Percentiles rank a stretch among this genome's conserved stretches.
Evolutionary conservation across 2,113 vertebrate species (phyloP).

Genomic region (Dryoscopus gambensis): DNA sequence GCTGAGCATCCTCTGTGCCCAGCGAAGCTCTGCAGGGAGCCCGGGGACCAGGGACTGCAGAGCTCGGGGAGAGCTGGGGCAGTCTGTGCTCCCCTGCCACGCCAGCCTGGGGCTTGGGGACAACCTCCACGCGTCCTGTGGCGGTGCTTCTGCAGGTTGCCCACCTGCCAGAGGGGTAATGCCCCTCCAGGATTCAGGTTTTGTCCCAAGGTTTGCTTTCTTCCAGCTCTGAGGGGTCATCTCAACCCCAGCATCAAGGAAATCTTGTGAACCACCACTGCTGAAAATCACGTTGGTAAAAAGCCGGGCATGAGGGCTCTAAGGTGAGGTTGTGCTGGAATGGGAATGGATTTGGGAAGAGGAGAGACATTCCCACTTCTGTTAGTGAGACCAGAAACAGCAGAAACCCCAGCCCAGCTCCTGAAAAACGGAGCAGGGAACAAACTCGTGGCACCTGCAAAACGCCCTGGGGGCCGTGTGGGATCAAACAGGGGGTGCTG

Average conservation of each 20-base stretch:
- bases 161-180: not conserved
- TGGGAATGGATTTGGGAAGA: not conserved
- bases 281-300: not conserved
- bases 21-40: not conserved
- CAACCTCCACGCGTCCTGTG: rapidly evolving
- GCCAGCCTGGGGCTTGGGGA: not conserved
- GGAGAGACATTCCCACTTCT: not conserved
- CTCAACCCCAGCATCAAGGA: too few relatives aligned
- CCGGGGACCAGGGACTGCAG: rapidly evolving
- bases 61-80: not conserved
- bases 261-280: not conserved
- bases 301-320: not conserved
- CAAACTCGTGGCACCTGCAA: rapidly evolving
- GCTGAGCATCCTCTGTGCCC: not conserved
- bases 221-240: not conserved
- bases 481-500: not conserved
- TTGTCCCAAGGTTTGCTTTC: not conserved
- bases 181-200: rapidly evolving
- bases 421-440: not conserved
- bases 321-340: not conserved
- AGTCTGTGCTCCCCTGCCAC: not conserved
- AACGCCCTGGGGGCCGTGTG: not conserved
- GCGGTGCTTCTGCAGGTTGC: not conserved
- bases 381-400: not conserved
- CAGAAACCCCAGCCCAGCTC: not conserved